phyloP scores from a whole-genome alignment of 2,888 invertebrate species.

The Ligdia adustata region DNA sequence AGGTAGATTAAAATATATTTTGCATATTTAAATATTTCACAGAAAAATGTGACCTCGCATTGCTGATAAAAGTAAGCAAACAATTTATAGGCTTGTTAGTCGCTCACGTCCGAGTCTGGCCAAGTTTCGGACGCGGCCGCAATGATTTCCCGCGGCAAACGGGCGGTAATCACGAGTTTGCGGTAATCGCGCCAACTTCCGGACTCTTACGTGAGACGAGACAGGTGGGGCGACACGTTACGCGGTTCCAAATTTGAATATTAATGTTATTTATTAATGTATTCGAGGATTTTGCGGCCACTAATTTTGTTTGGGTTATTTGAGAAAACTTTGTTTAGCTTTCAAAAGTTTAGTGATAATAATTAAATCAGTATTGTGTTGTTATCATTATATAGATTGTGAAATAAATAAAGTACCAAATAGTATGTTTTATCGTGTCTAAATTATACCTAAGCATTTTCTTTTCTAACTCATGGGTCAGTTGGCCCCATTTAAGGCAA shows the following conservation, averaged over 20 bases:
- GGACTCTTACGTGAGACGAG: slow-evolving; percentile 51
- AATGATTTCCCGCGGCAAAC: slow-evolving; percentile 28
- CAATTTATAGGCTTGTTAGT: slow-evolving; percentile 52
- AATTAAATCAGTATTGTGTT: no score
- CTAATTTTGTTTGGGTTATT: slow-evolving; percentile 13
- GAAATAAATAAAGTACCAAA: no score
- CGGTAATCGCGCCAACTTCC: slow-evolving; percentile 46
- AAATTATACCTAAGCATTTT: no score
- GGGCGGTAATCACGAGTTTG: slow-evolving; percentile 47
- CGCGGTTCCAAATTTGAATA: slow-evolving; percentile 45
- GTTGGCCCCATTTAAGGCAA: slow-evolving; percentile 48
- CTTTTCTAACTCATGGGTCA: not conserved
- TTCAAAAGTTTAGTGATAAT: no score
- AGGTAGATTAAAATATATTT: no score
- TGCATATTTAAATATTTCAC: no score
- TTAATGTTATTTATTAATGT: slow-evolving; percentile 39
- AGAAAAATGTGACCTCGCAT: no score
- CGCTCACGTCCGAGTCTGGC: slow-evolving; percentile 43
- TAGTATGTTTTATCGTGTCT: no score
- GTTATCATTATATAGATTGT: no score
- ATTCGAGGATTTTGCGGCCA: slow-evolving; percentile 25
- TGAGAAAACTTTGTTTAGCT: slow-evolving; percentile 2
- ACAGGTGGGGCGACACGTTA: slow-evolving; percentile 48
- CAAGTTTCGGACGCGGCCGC: slow-evolving; percentile 45
- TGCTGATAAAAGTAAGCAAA: no score